Evolutionary conservation across 1,140 invertebrate genomes (phyloP).

Genomic region (Zaprionus kolodkinae): DNA sequence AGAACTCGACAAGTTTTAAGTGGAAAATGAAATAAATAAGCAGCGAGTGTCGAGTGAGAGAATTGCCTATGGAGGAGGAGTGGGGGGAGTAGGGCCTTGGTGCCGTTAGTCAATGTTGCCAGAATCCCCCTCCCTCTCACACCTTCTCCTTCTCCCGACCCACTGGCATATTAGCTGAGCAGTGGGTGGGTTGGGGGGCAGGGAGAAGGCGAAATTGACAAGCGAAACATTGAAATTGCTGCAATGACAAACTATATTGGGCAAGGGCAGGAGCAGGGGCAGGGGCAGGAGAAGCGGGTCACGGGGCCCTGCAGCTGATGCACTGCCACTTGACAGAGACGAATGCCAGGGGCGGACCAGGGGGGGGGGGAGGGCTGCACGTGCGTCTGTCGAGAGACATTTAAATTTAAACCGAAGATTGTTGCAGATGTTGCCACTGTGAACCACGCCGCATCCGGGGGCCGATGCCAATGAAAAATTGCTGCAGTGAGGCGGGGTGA

Average conservation of each 20-base stretch:
- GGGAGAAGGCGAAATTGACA: slow-evolving; percentile 71
- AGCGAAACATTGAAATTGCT: slow-evolving; percentile 81
- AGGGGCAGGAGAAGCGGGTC: slow-evolving; percentile 4
- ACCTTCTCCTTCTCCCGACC: not conserved
- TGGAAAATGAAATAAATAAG: slow-evolving; percentile 18
- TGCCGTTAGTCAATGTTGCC: slow-evolving; percentile 45
- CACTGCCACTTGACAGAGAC: slow-evolving; percentile 79
- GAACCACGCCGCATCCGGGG: slow-evolving; percentile 2
- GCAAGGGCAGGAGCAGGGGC: not conserved
- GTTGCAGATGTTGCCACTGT: slow-evolving; percentile 64
- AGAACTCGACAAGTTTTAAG: slow-evolving; percentile 41
- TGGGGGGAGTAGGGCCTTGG: not conserved
- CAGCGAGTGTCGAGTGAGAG: slow-evolving; percentile 27
- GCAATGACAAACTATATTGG: slow-evolving; percentile 74
- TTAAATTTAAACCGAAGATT: slow-evolving; percentile 80
- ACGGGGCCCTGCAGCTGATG: slow-evolving; percentile 51
- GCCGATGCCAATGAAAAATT: slow-evolving; percentile 61
- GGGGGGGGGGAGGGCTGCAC: slow-evolving; percentile 48
- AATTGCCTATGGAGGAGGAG: slow-evolving; percentile 30
- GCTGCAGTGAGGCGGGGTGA: not conserved
- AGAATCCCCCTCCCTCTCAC: not conserved
- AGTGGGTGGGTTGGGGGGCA: not conserved
- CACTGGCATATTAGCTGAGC: slow-evolving; percentile 35
- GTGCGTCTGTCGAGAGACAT: slow-evolving; percentile 76
- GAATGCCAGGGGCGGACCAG: slow-evolving; percentile 50